phyloP scores from a whole-genome alignment of 2,113 vertebrate genomes.

The Fregetta grallaria region DNA sequence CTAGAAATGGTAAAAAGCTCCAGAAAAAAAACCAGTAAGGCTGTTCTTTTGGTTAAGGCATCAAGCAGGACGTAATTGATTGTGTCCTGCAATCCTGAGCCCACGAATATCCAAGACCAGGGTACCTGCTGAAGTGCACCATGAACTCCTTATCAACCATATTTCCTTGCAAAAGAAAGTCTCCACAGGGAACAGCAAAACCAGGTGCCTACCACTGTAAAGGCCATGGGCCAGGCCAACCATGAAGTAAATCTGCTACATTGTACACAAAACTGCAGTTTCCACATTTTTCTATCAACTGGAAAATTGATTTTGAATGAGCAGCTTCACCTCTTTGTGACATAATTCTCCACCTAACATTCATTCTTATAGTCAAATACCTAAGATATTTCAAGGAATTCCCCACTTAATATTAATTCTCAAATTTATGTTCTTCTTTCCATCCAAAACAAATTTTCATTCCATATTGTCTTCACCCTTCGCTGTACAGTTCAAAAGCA shows the following conservation, averaged over 20 bases:
- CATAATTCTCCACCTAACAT: not conserved
- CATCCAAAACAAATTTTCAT: not conserved
- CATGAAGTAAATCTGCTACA: rapidly evolving
- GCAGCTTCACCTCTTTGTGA: not conserved
- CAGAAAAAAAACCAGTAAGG: not conserved
- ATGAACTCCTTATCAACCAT: not conserved
- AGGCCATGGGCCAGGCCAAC: not conserved
- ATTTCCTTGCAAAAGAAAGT: not conserved
- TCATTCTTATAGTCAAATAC: not conserved
- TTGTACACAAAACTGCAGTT: not conserved
- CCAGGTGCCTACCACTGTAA: not conserved
- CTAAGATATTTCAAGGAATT: not conserved
- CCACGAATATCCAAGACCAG: not conserved
- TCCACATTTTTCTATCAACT: not conserved
- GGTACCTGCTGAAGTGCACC: not conserved
- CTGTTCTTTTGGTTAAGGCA: not conserved
- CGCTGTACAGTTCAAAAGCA: not conserved
- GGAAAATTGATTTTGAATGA: not conserved
- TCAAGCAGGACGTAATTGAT: not conserved
- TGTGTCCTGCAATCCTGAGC: not conserved
- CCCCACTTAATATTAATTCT: not conserved
- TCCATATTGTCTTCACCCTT: not conserved
- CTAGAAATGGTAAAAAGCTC: not conserved
- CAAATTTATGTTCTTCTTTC: not conserved
- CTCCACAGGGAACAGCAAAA: not conserved